These are phyloP conservation scores for Asarcornis scutulata DNA, from an alignment of 2,113 vertebrate genomes.

Conservation along the genomic window DNA sequence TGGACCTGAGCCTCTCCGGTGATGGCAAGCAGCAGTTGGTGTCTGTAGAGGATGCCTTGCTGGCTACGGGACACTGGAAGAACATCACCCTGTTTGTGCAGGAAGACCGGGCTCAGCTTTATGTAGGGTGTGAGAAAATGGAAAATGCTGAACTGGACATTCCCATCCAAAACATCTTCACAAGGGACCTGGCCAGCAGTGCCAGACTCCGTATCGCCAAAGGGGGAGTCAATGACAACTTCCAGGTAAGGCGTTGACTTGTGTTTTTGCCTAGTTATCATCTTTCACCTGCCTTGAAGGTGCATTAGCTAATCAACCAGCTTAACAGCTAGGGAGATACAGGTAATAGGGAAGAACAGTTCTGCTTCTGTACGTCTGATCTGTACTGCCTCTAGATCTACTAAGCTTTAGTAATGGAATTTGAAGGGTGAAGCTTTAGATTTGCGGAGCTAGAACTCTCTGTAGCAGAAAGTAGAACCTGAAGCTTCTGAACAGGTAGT, in stretches of 20 bases:
- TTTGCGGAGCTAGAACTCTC: background rate
- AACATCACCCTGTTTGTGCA: constrained; percentile 96
- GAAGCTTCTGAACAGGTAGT: background rate
- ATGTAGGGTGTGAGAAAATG: constrained; percentile 94
- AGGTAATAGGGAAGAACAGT: background rate
- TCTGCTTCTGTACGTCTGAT: background rate
- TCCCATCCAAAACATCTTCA: constrained; percentile 89
- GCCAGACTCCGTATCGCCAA: constrained; percentile 89
- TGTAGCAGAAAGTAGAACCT: background rate
- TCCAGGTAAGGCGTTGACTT: constrained; percentile 83
- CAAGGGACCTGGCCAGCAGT: constrained; percentile 82
- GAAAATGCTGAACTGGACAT: constrained; percentile 88
- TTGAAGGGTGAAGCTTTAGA: background rate
- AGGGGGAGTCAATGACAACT: constrained; percentile 88
- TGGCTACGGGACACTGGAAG: constrained; percentile 93
- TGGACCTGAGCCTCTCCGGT: constrained; percentile 89
- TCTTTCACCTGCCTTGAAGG: background rate
- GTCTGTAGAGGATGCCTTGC: constrained; percentile 88
- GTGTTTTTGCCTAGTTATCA: background rate
- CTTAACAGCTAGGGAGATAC: background rate
- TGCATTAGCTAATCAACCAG: background rate
- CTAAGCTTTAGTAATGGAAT: background rate
- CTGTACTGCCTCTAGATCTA: background rate
- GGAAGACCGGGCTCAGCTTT: constrained; percentile 92
- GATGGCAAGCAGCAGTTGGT: constrained; percentile 85